phyloP scores from a whole-genome alignment of 2,797 vertebrate species.

The Steatocranus sp. region DNA sequence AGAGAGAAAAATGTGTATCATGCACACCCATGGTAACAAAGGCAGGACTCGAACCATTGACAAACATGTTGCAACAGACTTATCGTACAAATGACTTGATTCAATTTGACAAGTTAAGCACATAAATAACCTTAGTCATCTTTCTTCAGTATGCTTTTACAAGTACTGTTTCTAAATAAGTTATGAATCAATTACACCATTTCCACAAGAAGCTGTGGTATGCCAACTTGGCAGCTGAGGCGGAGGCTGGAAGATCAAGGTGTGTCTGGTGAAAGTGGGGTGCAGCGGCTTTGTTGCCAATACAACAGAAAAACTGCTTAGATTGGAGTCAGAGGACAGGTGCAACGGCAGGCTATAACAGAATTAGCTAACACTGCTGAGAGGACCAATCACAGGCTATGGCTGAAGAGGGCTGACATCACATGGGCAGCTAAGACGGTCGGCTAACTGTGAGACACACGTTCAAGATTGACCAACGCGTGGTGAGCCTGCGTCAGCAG shows the following conservation, averaged over 20 bases:
- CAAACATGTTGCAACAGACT: neutral
- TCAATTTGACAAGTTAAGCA: neutral
- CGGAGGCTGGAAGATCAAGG: rapidly evolving
- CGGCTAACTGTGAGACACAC: neutral
- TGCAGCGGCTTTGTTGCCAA: neutral
- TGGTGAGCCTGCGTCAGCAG: neutral
- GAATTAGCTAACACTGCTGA: neutral
- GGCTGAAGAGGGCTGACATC: neutral
- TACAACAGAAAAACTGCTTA: neutral
- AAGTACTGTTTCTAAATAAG: neutral
- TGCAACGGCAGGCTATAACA: rapidly evolving
- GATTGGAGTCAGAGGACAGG: neutral
- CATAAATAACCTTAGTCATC: rapidly evolving
- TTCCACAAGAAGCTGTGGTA: neutral
- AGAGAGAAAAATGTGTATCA: rapidly evolving
- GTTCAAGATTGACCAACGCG: neutral
- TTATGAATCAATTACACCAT: neutral
- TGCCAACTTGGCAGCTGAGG: neutral
- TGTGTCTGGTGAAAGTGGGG: neutral
- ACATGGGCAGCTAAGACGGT: neutral
- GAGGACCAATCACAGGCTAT: neutral
- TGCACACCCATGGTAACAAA: neutral
- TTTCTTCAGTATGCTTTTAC: neutral
- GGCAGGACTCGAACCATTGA: neutral
- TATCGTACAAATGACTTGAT: neutral